Conservation (phyloP, 2,888 invertebrate species). For the Gortyna flavago region DNA sequence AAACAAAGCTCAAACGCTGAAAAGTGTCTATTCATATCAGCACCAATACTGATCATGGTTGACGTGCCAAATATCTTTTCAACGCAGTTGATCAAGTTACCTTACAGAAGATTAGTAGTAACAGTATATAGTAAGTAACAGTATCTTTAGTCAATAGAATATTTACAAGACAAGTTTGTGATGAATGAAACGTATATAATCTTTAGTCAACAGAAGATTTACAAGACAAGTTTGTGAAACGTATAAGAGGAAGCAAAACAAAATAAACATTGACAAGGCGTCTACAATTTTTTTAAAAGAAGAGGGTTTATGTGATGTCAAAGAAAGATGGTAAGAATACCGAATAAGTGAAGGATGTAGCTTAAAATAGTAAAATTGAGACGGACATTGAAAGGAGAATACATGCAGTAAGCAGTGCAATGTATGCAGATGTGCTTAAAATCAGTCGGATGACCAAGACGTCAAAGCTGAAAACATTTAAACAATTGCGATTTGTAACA, state of each 20-base stretch:
- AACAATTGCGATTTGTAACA: background rate
- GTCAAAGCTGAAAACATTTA: background rate
- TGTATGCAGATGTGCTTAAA: background rate
- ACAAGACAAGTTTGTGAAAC: background rate
- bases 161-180: background rate
- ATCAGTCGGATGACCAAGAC: background rate
- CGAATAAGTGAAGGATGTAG: background rate
- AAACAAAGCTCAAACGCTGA: conserved; percentile 3
- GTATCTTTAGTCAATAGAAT: background rate
- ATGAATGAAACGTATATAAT: background rate
- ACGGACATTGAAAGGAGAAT: background rate
- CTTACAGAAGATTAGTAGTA: background rate
- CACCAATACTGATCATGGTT: background rate
- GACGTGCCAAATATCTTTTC: background rate
- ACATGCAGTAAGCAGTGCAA: background rate
- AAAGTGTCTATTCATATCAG: background rate
- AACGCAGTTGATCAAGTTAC: background rate
- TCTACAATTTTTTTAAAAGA: background rate
- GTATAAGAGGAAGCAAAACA: background rate
- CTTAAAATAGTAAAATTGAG: background rate
- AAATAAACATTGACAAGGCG: background rate
- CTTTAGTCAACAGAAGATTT: background rate
- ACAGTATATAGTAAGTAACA: background rate
- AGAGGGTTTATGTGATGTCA: background rate
- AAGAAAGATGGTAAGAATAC: background rate